phyloP scores from a whole-genome alignment of 2,888 invertebrate genomes.

The Lamellibrachia satsuma region DNA sequence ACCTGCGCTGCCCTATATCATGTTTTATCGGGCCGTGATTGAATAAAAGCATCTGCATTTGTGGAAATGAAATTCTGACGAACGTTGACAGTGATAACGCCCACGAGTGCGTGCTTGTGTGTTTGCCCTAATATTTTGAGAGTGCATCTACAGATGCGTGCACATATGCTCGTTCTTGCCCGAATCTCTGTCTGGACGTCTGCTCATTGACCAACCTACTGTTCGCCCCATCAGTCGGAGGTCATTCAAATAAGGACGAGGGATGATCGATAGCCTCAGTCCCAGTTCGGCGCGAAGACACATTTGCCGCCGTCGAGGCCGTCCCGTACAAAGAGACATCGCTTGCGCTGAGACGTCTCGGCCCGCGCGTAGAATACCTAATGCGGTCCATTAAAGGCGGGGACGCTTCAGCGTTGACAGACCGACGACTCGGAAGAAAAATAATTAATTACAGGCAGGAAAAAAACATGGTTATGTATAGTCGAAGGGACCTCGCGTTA shows the following conservation, averaged over 20 bases:
- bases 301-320: neutral
- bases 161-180: neutral
- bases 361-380: neutral
- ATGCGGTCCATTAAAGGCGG: neutral
- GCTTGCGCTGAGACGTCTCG: neutral
- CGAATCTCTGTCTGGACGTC: neutral
- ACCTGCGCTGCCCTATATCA: neutral
- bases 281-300: neutral
- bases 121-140: too few species aligned
- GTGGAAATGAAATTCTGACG: neutral
- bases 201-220: neutral
- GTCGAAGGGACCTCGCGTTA: neutral
- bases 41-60: neutral
- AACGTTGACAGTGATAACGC: too few species aligned
- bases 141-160: neutral
- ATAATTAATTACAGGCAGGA: neutral
- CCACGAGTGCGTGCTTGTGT: too few species aligned
- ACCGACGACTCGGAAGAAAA: conserved; percentile 9
- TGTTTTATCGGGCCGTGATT: neutral
- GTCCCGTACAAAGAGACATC: neutral
- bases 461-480: neutral
- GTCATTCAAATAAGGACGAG: neutral
- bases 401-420: neutral
- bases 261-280: neutral
- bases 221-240: neutral